Conservation (phyloP, 2,797 vertebrate genomes). For the Trichosurus vulpecula region DNA sequence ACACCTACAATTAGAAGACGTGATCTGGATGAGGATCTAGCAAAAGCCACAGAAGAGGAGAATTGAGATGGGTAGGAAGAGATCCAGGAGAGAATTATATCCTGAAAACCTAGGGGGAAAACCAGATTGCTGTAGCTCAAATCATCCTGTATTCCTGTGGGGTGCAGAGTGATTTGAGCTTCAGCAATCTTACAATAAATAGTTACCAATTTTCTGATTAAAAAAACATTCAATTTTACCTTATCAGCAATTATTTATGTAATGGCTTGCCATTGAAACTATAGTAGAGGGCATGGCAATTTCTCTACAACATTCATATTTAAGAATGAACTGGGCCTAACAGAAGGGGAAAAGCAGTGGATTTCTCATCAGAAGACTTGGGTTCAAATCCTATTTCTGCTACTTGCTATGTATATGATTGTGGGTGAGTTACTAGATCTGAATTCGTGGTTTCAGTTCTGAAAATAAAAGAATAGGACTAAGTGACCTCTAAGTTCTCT, state of each 20-base stretch:
- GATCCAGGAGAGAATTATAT: neutral
- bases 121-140: neutral
- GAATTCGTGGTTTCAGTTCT: neutral
- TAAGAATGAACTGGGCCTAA: neutral
- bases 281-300: neutral
- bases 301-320: neutral
- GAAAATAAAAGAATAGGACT: neutral
- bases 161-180: neutral
- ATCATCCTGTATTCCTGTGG: neutral
- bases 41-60: neutral
- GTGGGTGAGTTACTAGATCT: neutral
- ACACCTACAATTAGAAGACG: neutral
- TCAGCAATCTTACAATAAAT: slow-evolving; percentile 9
- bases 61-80: neutral
- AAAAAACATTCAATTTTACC: slow-evolving; percentile 46
- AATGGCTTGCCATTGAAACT: neutral
- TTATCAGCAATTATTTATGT: neutral
- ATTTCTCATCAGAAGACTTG: neutral
- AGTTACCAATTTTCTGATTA: neutral
- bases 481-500: neutral
- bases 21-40: neutral
- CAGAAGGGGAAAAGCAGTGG: neutral
- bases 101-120: neutral
- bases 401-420: neutral
- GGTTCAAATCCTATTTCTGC: neutral